These are phyloP conservation scores for Alviniconcha strummeri DNA, from an alignment of 2,888 invertebrate species.

Conservation along the genomic window DNA sequence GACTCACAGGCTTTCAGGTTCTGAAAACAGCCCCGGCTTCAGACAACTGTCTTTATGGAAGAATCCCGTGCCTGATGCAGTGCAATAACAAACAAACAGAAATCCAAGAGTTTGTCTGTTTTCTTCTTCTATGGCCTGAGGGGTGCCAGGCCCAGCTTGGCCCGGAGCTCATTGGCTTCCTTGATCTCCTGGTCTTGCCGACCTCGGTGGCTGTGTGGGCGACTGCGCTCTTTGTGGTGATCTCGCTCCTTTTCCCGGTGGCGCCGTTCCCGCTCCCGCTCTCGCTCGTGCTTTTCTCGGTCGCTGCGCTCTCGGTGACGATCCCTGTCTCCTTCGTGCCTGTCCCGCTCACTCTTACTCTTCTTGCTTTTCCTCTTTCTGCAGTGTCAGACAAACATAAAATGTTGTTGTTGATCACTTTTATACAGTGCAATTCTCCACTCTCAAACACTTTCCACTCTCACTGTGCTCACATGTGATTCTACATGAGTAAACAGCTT, in stretches of 20 bases:
- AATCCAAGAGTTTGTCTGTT: not conserved
- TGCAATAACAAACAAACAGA: not conserved
- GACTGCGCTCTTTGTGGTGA: slow-evolving; percentile 24
- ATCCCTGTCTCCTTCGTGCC: slow-evolving; percentile 46
- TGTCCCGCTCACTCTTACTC: slow-evolving; percentile 57
- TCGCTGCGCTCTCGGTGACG: slow-evolving; percentile 39
- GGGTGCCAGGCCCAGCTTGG: slow-evolving; percentile 76
- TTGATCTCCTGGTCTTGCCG: slow-evolving; percentile 72
- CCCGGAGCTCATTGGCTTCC: slow-evolving; percentile 76
- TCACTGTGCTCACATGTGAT: no score
- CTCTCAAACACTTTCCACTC: no score
- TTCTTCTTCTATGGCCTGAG: slow-evolving; percentile 53
- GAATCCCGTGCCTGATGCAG: not conserved
- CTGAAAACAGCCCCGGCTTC: no score
- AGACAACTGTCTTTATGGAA: no score
- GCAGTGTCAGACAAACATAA: no score
- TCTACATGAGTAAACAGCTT: no score
- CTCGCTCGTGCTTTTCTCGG: slow-evolving; percentile 29
- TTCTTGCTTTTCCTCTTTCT: slow-evolving; percentile 37
- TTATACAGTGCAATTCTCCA: no score
- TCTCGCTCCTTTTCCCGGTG: slow-evolving; percentile 27
- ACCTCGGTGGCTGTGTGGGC: slow-evolving; percentile 29
- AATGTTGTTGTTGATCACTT: no score
- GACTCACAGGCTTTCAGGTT: no score
- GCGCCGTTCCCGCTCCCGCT: slow-evolving; percentile 37